Conservation (phyloP, 2,888 invertebrate genomes). For the Phyllotreta cruciferae region DNA sequence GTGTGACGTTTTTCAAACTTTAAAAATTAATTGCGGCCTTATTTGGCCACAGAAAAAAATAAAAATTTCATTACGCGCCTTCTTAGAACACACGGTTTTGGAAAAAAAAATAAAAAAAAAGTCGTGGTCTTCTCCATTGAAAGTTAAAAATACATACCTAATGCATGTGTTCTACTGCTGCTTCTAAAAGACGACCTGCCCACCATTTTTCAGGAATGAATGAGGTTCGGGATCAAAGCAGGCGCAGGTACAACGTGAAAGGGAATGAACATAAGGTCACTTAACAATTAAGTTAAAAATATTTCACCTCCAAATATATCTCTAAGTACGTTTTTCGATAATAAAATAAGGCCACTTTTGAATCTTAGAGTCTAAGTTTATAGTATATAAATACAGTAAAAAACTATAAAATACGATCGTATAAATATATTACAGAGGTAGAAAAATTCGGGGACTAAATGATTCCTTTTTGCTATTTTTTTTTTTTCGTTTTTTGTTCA, state of each 20-base stretch:
- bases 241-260: slow-evolving; percentile 46
- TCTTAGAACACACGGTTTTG: no score
- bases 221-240: slow-evolving; percentile 43
- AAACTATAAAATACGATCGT: slow-evolving; percentile 45
- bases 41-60: no score
- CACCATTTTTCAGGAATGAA: slow-evolving; percentile 50
- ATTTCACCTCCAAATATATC: slow-evolving; percentile 7
- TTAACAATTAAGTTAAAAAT: slow-evolving; percentile 36
- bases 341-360: slow-evolving; percentile 50
- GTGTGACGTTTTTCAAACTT: no score
- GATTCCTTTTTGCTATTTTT: slow-evolving; percentile 17
- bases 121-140: no score
- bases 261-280: slow-evolving; percentile 51
- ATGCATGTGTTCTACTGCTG: slow-evolving; percentile 53
- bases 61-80: no score
- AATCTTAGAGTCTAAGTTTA: slow-evolving; percentile 36
- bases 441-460: slow-evolving; percentile 36
- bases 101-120: no score
- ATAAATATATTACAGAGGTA: slow-evolving; percentile 51
- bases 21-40: no score
- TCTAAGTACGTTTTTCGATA: slow-evolving; percentile 42
- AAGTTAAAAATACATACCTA: slow-evolving; percentile 55
- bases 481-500: slow-evolving; percentile 21
- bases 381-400: slow-evolving; percentile 39
- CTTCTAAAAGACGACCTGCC: slow-evolving; percentile 56